Evolutionary conservation across 2,888 invertebrate species (phyloP).

Genomic region (Agrotis ipsilon): DNA sequence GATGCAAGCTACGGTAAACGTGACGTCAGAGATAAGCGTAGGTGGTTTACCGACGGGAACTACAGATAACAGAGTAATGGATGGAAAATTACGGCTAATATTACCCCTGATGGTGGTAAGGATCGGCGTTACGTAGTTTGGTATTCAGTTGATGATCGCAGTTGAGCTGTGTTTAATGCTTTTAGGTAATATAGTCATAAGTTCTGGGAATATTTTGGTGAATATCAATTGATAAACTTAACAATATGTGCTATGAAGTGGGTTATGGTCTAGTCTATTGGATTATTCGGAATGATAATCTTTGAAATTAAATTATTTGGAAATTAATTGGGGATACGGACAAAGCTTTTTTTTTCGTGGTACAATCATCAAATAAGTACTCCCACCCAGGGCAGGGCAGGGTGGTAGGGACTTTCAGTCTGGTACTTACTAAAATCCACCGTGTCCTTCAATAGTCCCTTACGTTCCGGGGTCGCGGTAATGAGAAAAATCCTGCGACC

Average conservation of each 20-base stretch:
- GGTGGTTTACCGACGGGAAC: slow-evolving; percentile 47
- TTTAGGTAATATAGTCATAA: neutral
- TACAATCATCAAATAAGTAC: no score
- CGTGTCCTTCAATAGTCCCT: no score
- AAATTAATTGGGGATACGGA: neutral
- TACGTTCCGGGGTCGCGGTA: no score
- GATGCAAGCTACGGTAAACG: slow-evolving; percentile 46
- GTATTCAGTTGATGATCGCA: slow-evolving; percentile 35
- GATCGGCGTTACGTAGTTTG: slow-evolving; percentile 33
- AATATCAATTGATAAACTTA: neutral
- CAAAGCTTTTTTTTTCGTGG: no score
- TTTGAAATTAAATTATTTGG: neutral
- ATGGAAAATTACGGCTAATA: slow-evolving; percentile 55
- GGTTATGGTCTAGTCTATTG: neutral
- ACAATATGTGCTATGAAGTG: neutral
- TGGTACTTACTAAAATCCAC: no score
- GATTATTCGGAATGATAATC: neutral
- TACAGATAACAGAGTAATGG: slow-evolving; percentile 54
- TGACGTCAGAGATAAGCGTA: slow-evolving; percentile 54
- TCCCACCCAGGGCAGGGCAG: no score
- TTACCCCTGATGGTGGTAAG: slow-evolving; percentile 27
- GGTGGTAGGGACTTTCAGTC: no score
- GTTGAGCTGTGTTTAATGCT: neutral
- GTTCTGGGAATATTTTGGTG: neutral
- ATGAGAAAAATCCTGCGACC: no score